A percentile compares a stretch with the other conserved stretches of the same genome.
Conservation (phyloP, 2,113 vertebrate genomes). For the Muntiacus reevesi region DNA sequence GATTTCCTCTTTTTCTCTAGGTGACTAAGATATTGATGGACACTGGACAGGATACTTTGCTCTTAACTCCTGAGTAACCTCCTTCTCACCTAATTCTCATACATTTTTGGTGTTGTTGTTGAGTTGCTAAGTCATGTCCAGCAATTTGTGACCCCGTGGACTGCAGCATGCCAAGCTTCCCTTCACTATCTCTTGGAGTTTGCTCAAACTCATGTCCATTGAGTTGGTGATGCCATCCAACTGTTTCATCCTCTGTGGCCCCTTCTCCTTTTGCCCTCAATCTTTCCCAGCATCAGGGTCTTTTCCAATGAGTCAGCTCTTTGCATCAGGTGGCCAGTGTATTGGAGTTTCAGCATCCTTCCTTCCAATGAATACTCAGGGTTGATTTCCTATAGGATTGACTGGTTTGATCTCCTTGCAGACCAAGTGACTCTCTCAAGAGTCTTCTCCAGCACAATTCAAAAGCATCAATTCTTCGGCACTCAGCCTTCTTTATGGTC, state of each 20-base stretch:
- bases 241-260: not conserved
- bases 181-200: not conserved
- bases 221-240: not conserved
- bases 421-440: not conserved
- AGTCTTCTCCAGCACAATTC: not conserved
- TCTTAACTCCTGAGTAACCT: not conserved
- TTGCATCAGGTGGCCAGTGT: not conserved
- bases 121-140: not conserved
- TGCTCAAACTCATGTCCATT: not conserved
- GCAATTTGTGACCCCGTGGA: not conserved
- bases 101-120: not conserved
- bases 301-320: not conserved
- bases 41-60: not conserved
- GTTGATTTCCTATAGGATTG: not conserved
- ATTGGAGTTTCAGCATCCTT: not conserved
- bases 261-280: not conserved
- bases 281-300: not conserved
- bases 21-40: not conserved
- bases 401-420: not conserved
- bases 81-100: rapidly evolving
- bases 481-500: not conserved
- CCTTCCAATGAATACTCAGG: not conserved
- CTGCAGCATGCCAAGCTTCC: not conserved
- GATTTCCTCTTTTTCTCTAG: not conserved
- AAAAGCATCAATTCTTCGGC: not conserved